phyloP scores from a whole-genome alignment of 2,888 invertebrate genomes.

The Cyaniris semiargus region DNA sequence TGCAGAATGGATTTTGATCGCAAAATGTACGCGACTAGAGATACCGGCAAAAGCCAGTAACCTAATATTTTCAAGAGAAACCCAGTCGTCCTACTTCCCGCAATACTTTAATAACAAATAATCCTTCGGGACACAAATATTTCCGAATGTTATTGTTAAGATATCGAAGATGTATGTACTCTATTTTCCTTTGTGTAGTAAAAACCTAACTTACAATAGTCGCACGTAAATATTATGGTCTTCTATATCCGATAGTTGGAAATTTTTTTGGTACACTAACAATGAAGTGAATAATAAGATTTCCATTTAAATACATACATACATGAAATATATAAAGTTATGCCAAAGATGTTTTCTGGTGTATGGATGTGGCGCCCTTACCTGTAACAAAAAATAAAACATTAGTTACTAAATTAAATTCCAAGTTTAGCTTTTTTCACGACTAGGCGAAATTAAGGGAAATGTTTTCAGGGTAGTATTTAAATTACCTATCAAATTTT shows the following conservation, averaged over 20 bases:
- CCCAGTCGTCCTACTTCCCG: background rate
- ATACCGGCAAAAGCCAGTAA: background rate
- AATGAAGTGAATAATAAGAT: background rate
- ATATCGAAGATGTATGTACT: background rate
- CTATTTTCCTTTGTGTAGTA: slow-evolving; percentile 7
- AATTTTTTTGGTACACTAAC: background rate
- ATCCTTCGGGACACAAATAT: slow-evolving; percentile 17
- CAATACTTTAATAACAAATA: slow-evolving; percentile 17
- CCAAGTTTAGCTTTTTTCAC: too few relatives aligned
- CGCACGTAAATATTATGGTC: slow-evolving; percentile 12
- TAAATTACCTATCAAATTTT: too few relatives aligned
- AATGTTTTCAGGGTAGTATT: too few relatives aligned
- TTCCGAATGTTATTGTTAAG: slow-evolving; percentile 16
- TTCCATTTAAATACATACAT: background rate
- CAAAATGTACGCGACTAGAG: too few relatives aligned
- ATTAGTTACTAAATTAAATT: background rate
- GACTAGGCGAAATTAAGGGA: too few relatives aligned
- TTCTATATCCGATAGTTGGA: background rate
- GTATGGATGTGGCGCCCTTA: background rate
- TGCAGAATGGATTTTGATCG: too few relatives aligned
- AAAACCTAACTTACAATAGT: slow-evolving; percentile 19
- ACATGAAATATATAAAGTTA: background rate
- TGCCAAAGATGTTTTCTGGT: background rate
- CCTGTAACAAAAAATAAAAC: background rate
- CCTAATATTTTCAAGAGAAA: background rate